Evolutionary conservation across 2,888 invertebrate genomes (phyloP).

Genomic region (Geophilus truncorum): DNA sequence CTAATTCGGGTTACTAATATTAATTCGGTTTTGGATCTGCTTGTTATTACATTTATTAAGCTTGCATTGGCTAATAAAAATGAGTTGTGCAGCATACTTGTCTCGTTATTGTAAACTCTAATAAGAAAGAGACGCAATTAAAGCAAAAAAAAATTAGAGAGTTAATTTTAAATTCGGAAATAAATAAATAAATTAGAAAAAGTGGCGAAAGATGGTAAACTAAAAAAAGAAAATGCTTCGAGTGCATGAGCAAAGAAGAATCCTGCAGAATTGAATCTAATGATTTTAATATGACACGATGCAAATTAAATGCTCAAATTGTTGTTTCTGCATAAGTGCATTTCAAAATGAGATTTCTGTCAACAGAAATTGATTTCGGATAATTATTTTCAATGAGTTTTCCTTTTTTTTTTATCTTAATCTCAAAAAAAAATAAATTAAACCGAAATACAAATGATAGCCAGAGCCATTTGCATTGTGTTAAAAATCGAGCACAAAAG

Average conservation of each 20-base stretch:
- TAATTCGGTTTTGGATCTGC: background rate
- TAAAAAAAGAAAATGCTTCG: background rate
- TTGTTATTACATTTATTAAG: background rate
- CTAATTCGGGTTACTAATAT: background rate
- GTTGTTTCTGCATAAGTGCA: background rate
- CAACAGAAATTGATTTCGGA: background rate
- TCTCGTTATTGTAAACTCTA: background rate
- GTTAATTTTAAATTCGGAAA: background rate
- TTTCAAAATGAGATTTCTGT: slow-evolving; percentile 12
- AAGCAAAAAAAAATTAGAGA: background rate
- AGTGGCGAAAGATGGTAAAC: background rate
- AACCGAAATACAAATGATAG: no score
- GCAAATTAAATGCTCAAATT: slow-evolving; percentile 8
- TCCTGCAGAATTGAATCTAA: background rate
- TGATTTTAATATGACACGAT: slow-evolving; percentile 20
- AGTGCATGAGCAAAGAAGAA: background rate
- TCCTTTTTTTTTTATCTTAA: background rate
- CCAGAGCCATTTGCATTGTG: background rate
- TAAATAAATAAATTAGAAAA: background rate
- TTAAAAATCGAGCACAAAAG: background rate
- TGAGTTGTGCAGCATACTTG: background rate
- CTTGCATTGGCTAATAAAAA: background rate
- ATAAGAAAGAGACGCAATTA: background rate
- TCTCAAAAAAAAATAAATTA: background rate
- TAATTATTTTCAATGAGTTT: background rate